Evolutionary conservation across 2,113 vertebrate genomes (phyloP), one percentile per base, ranked within the genome.

Genomic region (Blennius ocellaris): DNA sequence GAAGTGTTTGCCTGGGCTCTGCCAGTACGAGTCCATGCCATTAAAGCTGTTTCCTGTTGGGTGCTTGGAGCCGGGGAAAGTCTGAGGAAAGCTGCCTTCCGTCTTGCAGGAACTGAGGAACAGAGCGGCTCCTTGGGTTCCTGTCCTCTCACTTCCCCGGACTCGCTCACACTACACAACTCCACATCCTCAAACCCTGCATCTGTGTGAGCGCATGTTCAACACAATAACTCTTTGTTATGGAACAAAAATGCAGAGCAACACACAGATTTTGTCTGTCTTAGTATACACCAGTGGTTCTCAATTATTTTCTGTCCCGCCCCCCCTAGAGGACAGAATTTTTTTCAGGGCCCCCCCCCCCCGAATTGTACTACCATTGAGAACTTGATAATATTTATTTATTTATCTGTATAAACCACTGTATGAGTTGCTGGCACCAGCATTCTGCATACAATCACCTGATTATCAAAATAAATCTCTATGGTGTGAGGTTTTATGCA

Each of bases 11-110:
- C 63, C 17, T 54, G 3, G 10, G 21, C 21, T 44, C 17, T n/a
- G 11, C 65, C 45, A 79, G 67, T 51, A 38, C 10, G n/a, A 40
- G 50, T 15, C 9, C 6, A 30, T 57, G 15, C 40, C 53, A 49
- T 67, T 38, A 57, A 55, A 57, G 65, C 17, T 16, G 58, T 59
- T 78, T 55, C 63, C 62, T 68, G 64, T 53, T 30, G 49, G 39
- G 37, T 56, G 44, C 36, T n/a, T 16, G 49, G 16, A 48, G 45
- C 44, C 44, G 51, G 50, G 44, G 44, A 74, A 51, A 54, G 41
- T 54, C 30, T 45, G 52, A 64, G 50, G 17, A 69, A 68, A 72
- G 62, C 53, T 64, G 47, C 64, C 44, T 63, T 73, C 77, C 8
- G 30, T 38, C 66, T 57, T 67, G 41, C 45, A 58, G 51, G 0